A percentile compares a stretch with the other conserved stretches of the same genome.
Conservation (phyloP, 2,113 vertebrate species). For the Butorides virescens region DNA sequence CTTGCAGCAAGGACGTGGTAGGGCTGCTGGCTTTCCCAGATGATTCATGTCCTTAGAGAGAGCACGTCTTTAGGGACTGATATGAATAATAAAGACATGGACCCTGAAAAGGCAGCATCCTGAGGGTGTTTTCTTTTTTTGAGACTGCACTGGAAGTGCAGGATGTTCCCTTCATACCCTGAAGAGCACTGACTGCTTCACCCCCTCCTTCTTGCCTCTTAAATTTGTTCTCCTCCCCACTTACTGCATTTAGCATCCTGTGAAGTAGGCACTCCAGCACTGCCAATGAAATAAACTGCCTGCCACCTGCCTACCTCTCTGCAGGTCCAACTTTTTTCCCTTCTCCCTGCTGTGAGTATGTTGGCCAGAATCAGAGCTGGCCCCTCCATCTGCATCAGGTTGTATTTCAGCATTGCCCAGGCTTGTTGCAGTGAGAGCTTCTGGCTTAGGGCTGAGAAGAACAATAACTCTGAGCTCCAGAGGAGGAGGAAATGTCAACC, state of each 20-base stretch:
- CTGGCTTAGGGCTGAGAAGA: neutral
- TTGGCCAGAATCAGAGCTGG: constrained; percentile 23
- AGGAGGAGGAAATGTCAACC: neutral
- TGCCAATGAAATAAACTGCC: constrained; percentile 49
- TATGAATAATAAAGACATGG: neutral
- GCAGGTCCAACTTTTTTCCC: neutral
- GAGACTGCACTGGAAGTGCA: neutral
- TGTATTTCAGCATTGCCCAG: constrained; percentile 15
- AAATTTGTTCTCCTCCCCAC: constrained; percentile 40
- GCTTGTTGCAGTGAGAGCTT: neutral
- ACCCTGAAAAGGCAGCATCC: neutral
- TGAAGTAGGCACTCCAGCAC: constrained; percentile 52
- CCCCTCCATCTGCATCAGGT: constrained; percentile 10
- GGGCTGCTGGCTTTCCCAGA: neutral
- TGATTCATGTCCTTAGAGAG: neutral
- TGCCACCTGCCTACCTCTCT: constrained; percentile 58
- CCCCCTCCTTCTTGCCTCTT: constrained; percentile 27
- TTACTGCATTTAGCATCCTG: constrained; percentile 41
- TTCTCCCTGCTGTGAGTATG: neutral
- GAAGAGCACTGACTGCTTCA: constrained; percentile 14
- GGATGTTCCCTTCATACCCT: neutral
- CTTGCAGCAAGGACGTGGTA: neutral
- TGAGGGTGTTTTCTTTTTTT: neutral
- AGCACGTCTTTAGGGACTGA: neutral
- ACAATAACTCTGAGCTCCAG: neutral